Evolutionary conservation across 30 jellyfish, hydroid and myxozoan species (phyloP).

Genomic region (Cassiopea xamachana): DNA sequence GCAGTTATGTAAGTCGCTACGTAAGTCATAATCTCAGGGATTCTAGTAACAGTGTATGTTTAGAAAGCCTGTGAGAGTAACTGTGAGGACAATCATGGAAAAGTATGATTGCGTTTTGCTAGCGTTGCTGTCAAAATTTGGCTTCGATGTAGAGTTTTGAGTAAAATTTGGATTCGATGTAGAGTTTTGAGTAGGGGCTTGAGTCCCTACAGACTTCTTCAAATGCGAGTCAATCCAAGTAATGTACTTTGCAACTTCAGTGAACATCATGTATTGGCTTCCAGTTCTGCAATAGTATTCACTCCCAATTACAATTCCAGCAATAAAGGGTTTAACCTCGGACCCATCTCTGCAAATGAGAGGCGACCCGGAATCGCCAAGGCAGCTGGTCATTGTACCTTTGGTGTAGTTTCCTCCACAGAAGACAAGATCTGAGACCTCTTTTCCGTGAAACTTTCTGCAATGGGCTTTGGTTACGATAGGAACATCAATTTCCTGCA

Average conservation of each 20-base stretch:
- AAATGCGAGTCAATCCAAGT: constrained; percentile 34
- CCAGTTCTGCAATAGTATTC: constrained; percentile 53
- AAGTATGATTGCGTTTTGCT: no score
- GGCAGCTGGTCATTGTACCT: constrained; percentile 47
- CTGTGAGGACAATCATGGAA: no score
- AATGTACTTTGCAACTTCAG: constrained; percentile 62
- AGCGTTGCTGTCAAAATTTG: no score
- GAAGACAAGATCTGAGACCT: constrained; percentile 34
- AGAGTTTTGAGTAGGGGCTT: no score
- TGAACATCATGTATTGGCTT: constrained; percentile 47
- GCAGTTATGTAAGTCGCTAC: no score
- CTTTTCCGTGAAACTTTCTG: constrained; percentile 28
- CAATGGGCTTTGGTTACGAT: constrained; percentile 31
- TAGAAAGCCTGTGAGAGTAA: no score
- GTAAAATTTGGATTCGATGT: no score
- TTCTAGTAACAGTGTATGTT: no score
- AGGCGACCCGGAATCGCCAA: constrained; percentile 82
- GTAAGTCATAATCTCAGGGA: no score
- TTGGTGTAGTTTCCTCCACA: constrained; percentile 52
- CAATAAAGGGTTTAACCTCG: constrained; percentile 7
- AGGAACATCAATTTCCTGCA: constrained; percentile 71
- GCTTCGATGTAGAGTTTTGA: no score
- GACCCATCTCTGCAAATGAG: constrained; percentile 33
- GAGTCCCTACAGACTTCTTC: neutral
- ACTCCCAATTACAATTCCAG: constrained; percentile 68